Conservation (phyloP, 1,140 invertebrate genomes). For the Phenacoccus solenopsis region DNA sequence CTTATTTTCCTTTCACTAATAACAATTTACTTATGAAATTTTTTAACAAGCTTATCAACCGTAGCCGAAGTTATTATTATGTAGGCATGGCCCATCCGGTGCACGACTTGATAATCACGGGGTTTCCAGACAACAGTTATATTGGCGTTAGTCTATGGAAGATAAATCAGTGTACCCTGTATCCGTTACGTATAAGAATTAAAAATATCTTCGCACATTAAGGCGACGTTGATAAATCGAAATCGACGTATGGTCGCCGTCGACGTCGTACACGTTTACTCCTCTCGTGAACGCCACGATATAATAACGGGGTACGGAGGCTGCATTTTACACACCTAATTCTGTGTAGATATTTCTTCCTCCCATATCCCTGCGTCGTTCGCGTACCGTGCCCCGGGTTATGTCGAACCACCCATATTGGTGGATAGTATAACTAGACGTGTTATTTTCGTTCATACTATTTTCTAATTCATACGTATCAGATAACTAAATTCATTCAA, state of each 20-base stretch:
- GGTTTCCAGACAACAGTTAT: neutral
- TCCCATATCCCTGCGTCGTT: neutral
- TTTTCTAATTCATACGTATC: slow-evolving; percentile 15
- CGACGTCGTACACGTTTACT: neutral
- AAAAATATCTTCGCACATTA: neutral
- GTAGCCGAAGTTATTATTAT: slow-evolving; percentile 14
- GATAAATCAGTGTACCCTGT: neutral
- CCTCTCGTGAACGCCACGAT: neutral
- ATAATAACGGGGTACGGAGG: neutral
- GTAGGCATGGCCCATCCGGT: slow-evolving; percentile 15
- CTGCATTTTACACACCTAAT: slow-evolving; percentile 4
- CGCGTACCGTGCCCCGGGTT: neutral
- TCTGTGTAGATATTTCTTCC: neutral
- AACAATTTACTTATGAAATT: slow-evolving; percentile 18
- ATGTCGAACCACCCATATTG: slow-evolving; percentile 14
- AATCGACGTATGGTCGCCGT: neutral
- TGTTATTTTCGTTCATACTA: slow-evolving; percentile 5
- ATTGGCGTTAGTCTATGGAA: neutral
- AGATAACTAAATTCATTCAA: slow-evolving; percentile 17
- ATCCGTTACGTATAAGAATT: neutral
- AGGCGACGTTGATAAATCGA: neutral
- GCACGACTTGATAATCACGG: slow-evolving; percentile 13
- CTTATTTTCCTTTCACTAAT: slow-evolving; percentile 11
- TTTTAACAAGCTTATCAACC: slow-evolving; percentile 18
- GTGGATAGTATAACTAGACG: slow-evolving; percentile 1